Evolutionary conservation across 64 coral and sea anemone species (phyloP), one percentile per base, ranked within the genome.

Genomic region (Astreopora myriophthalma): DNA sequence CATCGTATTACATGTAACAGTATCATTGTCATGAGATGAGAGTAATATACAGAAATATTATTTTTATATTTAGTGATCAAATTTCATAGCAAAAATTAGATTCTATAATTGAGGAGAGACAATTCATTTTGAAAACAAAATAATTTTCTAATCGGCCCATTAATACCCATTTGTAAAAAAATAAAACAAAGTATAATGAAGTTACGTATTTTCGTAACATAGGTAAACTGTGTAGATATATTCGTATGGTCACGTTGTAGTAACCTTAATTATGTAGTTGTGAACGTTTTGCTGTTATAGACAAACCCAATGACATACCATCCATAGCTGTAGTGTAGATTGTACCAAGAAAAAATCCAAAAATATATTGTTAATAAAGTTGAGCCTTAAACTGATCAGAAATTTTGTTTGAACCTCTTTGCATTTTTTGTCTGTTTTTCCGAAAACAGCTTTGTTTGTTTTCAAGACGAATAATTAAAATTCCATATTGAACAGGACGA

Each of bases 351-450:
- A 26, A 9, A 26, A 64, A 64, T 25, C 20, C 1, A 64, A n/a
- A 64, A 63, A 83, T 83, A 64, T 83, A 63, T 83, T 83, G 57
- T 38, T 83, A 64, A 83, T 83, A 83, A 64, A 80, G 17, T 77
- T 60, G 28, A 80, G 17, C 31, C 30, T 30, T 22, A 20, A 63
- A 64, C 38, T 82, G 30, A 32, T 62, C 60, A 63, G 52, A 63
- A 24, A 24, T 9, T 30, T 6, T 20, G 73, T 76, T 13, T 44
- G 33, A 34, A 73, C 23, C 44, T 12, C n/a, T 24, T 76, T 58
- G n/a, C 6, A 44, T 44, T 44, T 44, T 44, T 44, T 5, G 40
- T 11, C 40, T 44, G 40, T 8, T 44, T 44, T 11, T 8, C 40
- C 11, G 40, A 2, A 11, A n/a, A n/a, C n/a, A n/a, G n/a, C n/a